Evolutionary conservation across 1,140 invertebrate species (phyloP).

Genomic region (Sinonovacula constricta): DNA sequence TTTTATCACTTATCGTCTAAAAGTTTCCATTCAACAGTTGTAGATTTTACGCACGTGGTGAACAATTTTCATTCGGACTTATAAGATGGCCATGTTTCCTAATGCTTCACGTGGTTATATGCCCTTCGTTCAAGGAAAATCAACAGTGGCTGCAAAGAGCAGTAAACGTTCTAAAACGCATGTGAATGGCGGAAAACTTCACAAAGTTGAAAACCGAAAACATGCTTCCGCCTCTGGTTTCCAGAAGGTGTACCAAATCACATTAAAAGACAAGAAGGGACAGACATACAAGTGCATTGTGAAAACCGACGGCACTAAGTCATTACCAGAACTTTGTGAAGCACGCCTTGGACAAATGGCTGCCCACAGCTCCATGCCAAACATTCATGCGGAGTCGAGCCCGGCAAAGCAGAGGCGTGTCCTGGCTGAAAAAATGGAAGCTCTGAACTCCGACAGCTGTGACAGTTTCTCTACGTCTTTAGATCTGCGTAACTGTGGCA

Average conservation of each 20-base stretch:
- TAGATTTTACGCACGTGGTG: too few relatives aligned
- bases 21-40: too few relatives aligned
- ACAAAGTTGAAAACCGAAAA: conserved; percentile 50
- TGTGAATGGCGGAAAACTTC: conserved; percentile 57
- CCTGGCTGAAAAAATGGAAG: conserved; percentile 33
- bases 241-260: conserved; percentile 73
- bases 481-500: conserved; percentile 58
- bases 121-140: conserved; percentile 70
- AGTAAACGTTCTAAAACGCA: conserved; percentile 58
- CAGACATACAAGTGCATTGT: conserved; percentile 74
- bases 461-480: conserved; percentile 42
- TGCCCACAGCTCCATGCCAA: conserved; percentile 39
- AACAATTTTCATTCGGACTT: too few relatives aligned
- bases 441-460: conserved; percentile 24
- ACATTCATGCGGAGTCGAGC: conserved; percentile 17
- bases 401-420: conserved; percentile 46
- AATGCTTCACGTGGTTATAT: conserved; percentile 75
- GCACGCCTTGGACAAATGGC: conserved; percentile 57
- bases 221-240: conserved; percentile 24
- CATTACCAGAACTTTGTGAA: conserved; percentile 69
- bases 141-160: conserved; percentile 54
- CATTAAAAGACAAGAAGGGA: conserved; percentile 70
- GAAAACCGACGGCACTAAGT: conserved; percentile 71
- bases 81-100: conserved; percentile 76
- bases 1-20: too few relatives aligned